phyloP scores from a whole-genome alignment of 2,113 vertebrate genomes.

The Heterochromis multidens region DNA sequence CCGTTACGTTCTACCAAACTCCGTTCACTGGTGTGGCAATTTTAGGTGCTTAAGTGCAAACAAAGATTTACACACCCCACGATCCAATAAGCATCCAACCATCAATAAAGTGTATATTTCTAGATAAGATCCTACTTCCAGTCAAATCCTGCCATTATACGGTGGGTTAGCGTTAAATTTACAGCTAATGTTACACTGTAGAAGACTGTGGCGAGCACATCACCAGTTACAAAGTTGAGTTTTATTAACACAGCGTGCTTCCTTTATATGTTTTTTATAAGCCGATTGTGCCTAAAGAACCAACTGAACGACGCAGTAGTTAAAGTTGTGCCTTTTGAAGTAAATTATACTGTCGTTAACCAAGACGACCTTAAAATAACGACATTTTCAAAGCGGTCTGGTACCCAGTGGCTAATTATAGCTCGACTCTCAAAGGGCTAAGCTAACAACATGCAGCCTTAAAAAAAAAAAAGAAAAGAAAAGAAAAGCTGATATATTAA shows the following conservation, averaged over 20 bases:
- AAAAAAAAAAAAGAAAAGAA: accelerated
- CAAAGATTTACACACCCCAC: not conserved
- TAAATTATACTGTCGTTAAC: accelerated
- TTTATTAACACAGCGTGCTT: not conserved
- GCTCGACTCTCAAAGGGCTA: not conserved
- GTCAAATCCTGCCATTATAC: not conserved
- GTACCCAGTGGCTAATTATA: not conserved
- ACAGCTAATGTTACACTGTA: not conserved
- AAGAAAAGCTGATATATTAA: not conserved
- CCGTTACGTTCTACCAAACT: not conserved
- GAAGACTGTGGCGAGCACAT: not conserved
- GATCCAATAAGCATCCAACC: not conserved
- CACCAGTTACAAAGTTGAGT: not conserved
- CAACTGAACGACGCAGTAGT: accelerated
- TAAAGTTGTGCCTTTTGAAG: accelerated
- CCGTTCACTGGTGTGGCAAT: not conserved
- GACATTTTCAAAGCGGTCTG: not conserved
- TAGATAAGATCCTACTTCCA: not conserved
- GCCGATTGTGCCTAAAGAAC: not conserved
- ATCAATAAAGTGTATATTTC: not conserved
- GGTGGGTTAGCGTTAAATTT: not conserved
- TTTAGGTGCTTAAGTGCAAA: not conserved
- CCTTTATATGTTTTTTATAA: not conserved
- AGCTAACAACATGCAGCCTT: not conserved
- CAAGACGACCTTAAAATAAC: not conserved